A percentile compares a stretch with the other conserved stretches of the same genome.
These are phyloP conservation scores for Malurus elegans DNA, from an alignment of 2,113 vertebrate genomes.

Conservation along the genomic window DNA sequence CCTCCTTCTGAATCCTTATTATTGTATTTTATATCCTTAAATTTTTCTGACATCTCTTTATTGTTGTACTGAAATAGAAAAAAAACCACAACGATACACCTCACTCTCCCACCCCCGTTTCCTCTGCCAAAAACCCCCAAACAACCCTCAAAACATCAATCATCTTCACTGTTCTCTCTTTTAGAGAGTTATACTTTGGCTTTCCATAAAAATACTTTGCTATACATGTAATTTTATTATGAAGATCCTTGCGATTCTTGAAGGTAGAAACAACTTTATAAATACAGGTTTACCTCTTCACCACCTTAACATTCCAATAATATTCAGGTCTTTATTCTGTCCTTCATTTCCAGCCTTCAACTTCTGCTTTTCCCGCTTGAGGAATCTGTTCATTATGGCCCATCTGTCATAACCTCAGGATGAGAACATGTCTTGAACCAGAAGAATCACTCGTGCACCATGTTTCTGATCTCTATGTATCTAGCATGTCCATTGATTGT, in stretches of 20 bases:
- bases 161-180: not conserved
- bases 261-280: not conserved
- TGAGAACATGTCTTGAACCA: not conserved
- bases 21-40: not conserved
- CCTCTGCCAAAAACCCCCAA: rapidly evolving
- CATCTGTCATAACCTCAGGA: not conserved
- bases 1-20: not conserved
- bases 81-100: not conserved
- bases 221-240: not conserved
- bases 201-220: not conserved
- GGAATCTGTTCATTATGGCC: not conserved
- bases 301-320: not conserved
- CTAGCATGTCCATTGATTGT: not conserved
- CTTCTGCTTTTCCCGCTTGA: not conserved
- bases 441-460: rapidly evolving
- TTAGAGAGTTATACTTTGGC: not conserved
- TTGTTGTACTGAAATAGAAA: not conserved
- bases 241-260: not conserved
- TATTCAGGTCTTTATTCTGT: not conserved
- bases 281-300: not conserved
- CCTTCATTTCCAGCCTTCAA: not conserved
- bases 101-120: rapidly evolving
- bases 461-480: not conserved
- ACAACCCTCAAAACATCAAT: not conserved
- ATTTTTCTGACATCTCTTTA: not conserved